These are phyloP conservation scores for Eledona agricola DNA, from an alignment of 2,888 invertebrate species.

Conservation along the genomic window DNA sequence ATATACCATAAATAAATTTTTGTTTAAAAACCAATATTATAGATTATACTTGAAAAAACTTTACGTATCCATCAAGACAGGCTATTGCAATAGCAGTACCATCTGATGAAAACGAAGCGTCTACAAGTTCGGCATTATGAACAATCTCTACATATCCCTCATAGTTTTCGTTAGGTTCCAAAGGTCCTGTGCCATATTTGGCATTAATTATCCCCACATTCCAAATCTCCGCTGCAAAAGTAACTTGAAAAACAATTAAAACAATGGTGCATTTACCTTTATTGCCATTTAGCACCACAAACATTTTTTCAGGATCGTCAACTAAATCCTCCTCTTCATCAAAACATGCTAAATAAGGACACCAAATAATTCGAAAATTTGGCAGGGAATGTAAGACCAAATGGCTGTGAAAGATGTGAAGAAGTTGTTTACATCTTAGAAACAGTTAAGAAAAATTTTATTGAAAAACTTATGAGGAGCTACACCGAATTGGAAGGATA, in stretches of 20 bases:
- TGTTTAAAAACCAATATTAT: not conserved
- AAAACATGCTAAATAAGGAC: conserved; percentile 85
- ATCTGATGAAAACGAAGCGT: conserved; percentile 92
- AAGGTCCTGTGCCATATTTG: conserved; percentile 61
- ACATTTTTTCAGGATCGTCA: conserved; percentile 77
- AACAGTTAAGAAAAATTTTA: conserved; percentile 4
- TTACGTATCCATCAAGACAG: conserved; percentile 86
- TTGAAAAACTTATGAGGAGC: too few relatives aligned
- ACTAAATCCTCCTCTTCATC: conserved; percentile 68
- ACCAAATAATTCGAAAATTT: conserved; percentile 80
- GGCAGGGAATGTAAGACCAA: conserved; percentile 46
- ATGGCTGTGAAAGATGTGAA: conserved; percentile 68
- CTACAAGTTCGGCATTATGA: conserved; percentile 74
- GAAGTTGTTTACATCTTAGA: conserved; percentile 67
- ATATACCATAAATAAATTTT: conserved; percentile 65
- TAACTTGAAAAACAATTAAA: conserved; percentile 4
- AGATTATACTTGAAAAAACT: conserved; percentile 82
- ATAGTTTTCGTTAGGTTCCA: conserved; percentile 58
- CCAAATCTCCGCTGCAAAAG: conserved; percentile 66
- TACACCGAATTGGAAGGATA: conserved; percentile 61
- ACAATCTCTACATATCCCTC: conserved; percentile 68
- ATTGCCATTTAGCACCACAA: conserved; percentile 82
- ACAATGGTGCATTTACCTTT: conserved; percentile 67
- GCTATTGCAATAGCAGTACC: conserved; percentile 94
- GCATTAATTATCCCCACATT: conserved; percentile 63